Base-by-base conservation (phyloP, 2,113 vertebrate species). In the Vidua macroura region DNA sequence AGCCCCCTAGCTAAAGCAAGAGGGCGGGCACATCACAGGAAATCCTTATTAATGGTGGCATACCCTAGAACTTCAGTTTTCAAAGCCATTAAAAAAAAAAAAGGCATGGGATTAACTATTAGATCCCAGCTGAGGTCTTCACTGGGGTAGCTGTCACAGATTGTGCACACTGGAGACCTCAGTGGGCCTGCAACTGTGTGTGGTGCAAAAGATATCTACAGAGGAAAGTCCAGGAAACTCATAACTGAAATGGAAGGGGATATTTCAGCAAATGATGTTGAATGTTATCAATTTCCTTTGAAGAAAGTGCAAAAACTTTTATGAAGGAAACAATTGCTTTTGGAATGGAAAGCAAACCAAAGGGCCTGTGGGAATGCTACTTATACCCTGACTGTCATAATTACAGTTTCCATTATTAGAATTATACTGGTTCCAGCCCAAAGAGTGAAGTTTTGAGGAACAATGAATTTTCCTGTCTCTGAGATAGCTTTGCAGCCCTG, bases 361-460 rank as follows among this genome's bases (percentile, higher is more conserved):
- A 97, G 31, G 97, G 96, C 22, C 97, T 98, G 16, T 98, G 98
- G 98, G 98, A 98, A 75, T 98, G 97, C 94, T 99, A 97, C 96
- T 98, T 99, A 93, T 98, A 98, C 79, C 98, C 98, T 2, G 98
- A 98, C 96, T 98, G 98, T 96, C 98, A 98, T 96, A 98, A 98
- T 96, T 99, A 98, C 69, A 98, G 98, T 93, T 93, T 98, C 64
- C 74, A 86, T 43, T 96, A 97, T 41, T 83, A 96, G 51, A 98
- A 98, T 94, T 99, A 98, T 63, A 98, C 92, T 6, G 97, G 97
- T 44, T 98, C 96, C 66, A 99, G 98, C 80, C 98, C 98, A 22
- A 88, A 97, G 87, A 89, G 92, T 76, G 98, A 99, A 97, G 93
- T 97, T 70, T 28, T 96, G 91, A 98, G 98, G 43, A 99, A 98